These are phyloP conservation scores for Ardeotis arabs DNA, from an alignment of 2,113 vertebrate genomes.

Conservation along the genomic window DNA sequence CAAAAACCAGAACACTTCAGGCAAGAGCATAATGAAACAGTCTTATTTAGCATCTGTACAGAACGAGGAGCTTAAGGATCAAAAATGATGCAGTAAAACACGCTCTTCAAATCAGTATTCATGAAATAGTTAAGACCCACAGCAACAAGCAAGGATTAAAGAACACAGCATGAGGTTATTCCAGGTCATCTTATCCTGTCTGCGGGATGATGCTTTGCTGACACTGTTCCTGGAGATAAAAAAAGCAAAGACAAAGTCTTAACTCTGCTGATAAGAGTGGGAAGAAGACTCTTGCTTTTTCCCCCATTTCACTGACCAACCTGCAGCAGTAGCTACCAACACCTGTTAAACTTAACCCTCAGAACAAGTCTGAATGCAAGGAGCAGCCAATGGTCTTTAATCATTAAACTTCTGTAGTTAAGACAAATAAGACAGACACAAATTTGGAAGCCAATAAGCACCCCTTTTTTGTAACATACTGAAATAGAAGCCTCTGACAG, in stretches of 20 bases:
- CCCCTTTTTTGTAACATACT: background rate
- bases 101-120: conserved; percentile 27
- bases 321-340: background rate
- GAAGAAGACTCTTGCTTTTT: background rate
- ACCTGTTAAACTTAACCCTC: background rate
- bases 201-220: conserved; percentile 26
- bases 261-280: background rate
- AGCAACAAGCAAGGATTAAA: conserved; percentile 52
- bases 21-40: background rate
- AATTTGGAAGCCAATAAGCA: background rate
- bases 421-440: background rate
- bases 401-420: background rate
- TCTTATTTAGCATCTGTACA: background rate
- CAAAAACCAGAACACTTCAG: conserved; percentile 7
- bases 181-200: conserved; percentile 37
- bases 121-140: conserved; percentile 33
- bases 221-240: conserved; percentile 25
- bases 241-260: background rate
- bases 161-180: background rate
- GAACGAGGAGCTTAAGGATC: conserved; percentile 35
- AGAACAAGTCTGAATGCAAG: background rate
- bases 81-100: conserved; percentile 25
- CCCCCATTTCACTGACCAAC: background rate
- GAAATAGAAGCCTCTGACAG: background rate
- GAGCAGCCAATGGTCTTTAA: background rate